Conservation (phyloP, 2,797 vertebrate species). For the Hoplostethus mediterraneus region DNA sequence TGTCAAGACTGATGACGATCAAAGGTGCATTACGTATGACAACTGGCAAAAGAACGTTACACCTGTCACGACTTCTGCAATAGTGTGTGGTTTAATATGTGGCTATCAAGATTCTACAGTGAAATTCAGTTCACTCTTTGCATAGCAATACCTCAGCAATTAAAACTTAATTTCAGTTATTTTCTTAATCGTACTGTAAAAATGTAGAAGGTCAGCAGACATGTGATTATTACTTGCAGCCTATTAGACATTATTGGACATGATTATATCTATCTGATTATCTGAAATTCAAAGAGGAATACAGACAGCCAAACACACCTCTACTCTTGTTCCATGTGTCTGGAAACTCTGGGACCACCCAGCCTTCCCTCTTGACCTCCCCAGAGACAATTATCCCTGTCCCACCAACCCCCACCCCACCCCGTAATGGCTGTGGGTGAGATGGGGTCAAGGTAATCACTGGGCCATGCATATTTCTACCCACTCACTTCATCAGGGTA, state of each 20-base stretch:
- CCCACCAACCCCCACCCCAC: slow-evolving; percentile 50
- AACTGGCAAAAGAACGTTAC: not conserved
- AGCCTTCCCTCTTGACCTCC: slow-evolving; percentile 78
- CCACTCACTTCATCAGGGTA: slow-evolving; percentile 84
- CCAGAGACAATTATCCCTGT: slow-evolving; percentile 80
- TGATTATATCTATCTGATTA: no score
- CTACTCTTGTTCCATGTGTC: slow-evolving; percentile 28
- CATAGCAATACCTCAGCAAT: not conserved
- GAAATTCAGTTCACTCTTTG: not conserved
- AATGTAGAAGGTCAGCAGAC: not conserved
- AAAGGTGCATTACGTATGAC: not conserved
- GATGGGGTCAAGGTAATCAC: slow-evolving; percentile 81
- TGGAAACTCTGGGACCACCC: slow-evolving; percentile 46
- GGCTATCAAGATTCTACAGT: not conserved
- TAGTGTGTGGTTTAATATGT: not conserved
- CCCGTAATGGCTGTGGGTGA: slow-evolving; percentile 79
- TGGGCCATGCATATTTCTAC: slow-evolving; percentile 82
- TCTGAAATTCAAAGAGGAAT: no score
- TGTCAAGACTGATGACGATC: slow-evolving; percentile 41
- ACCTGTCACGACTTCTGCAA: not conserved
- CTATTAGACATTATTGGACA: no score
- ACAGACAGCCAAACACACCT: slow-evolving; percentile 8
- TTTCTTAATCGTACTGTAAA: not conserved
- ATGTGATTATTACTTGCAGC: no score
- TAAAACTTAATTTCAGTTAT: not conserved